Percentiles rank a stretch among this genome's conserved stretches.
These are phyloP conservation scores for Eledona agricola DNA, from an alignment of 2,888 invertebrate species.

Conservation along the genomic window DNA sequence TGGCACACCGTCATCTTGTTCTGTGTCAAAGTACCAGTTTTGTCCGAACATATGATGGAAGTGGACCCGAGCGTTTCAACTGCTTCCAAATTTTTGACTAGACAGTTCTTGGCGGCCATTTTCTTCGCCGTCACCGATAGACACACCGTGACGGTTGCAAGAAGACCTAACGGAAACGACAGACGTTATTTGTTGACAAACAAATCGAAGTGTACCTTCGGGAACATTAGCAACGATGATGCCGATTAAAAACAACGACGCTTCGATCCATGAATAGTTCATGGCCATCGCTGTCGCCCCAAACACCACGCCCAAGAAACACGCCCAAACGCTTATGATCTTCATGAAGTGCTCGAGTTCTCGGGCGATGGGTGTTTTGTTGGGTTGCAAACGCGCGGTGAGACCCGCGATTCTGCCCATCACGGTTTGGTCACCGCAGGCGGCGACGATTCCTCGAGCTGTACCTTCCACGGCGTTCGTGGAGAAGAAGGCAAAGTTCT, in stretches of 20 bases:
- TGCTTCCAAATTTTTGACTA: slow-evolving; percentile 81
- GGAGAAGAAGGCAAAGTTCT: slow-evolving; percentile 67
- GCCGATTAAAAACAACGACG: slow-evolving; percentile 76
- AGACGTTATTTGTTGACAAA: not conserved
- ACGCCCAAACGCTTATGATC: slow-evolving; percentile 71
- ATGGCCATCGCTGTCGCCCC: slow-evolving; percentile 68
- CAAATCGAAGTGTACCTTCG: slow-evolving; percentile 59
- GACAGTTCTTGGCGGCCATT: slow-evolving; percentile 82
- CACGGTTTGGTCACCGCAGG: slow-evolving; percentile 68
- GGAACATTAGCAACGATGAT: slow-evolving; percentile 77
- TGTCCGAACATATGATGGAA: slow-evolving; percentile 82
- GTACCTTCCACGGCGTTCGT: slow-evolving; percentile 69
- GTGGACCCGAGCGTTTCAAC: slow-evolving; percentile 84
- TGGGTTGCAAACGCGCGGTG: slow-evolving; percentile 68
- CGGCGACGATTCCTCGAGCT: slow-evolving; percentile 62
- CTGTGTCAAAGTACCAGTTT: slow-evolving; percentile 78
- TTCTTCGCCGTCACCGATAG: slow-evolving; percentile 80
- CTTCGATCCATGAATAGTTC: slow-evolving; percentile 75
- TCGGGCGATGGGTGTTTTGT: slow-evolving; percentile 75
- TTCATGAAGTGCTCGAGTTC: slow-evolving; percentile 78
- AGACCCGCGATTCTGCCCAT: slow-evolving; percentile 74
- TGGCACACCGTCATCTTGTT: slow-evolving; percentile 81
- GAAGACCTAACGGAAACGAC: slow-evolving; percentile 61
- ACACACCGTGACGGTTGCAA: slow-evolving; percentile 81
- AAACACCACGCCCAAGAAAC: slow-evolving; percentile 66